Conservation (phyloP, 2,113 vertebrate species). For the Echinops telfairi region DNA sequence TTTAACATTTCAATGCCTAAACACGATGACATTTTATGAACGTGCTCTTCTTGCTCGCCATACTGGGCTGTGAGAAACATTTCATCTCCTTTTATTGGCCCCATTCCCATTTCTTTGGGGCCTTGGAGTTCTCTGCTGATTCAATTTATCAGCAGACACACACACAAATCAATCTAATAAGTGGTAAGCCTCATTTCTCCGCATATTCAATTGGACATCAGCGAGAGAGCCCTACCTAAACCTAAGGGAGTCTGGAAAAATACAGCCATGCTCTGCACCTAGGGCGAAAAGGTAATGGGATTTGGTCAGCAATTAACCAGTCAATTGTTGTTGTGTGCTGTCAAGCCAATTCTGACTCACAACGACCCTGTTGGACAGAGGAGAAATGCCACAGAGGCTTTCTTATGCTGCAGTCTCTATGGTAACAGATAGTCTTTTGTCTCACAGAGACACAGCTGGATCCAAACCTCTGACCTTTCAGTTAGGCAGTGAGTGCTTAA, state of each 20-base stretch:
- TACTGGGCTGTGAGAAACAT: background rate
- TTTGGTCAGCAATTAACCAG: background rate
- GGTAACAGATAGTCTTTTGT: background rate
- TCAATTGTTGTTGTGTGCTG: background rate
- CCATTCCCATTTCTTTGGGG: background rate
- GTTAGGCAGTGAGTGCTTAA: background rate
- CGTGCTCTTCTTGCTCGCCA: background rate
- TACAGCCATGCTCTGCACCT: background rate
- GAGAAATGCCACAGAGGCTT: background rate
- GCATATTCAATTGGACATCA: background rate
- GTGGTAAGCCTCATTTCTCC: background rate
- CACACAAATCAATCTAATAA: background rate
- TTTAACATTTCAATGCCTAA: background rate
- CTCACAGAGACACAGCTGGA: background rate
- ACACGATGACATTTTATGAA: background rate
- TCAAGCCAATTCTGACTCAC: background rate
- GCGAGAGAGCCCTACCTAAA: background rate
- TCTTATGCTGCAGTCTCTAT: background rate
- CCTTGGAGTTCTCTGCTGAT: background rate
- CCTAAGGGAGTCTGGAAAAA: background rate
- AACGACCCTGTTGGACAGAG: background rate
- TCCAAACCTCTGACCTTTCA: background rate
- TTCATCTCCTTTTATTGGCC: background rate
- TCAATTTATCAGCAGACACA: background rate
- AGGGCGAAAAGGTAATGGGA: background rate